These are phyloP conservation scores for Alsophila aescularia DNA, from an alignment of 2,888 invertebrate genomes.

Conservation along the genomic window DNA sequence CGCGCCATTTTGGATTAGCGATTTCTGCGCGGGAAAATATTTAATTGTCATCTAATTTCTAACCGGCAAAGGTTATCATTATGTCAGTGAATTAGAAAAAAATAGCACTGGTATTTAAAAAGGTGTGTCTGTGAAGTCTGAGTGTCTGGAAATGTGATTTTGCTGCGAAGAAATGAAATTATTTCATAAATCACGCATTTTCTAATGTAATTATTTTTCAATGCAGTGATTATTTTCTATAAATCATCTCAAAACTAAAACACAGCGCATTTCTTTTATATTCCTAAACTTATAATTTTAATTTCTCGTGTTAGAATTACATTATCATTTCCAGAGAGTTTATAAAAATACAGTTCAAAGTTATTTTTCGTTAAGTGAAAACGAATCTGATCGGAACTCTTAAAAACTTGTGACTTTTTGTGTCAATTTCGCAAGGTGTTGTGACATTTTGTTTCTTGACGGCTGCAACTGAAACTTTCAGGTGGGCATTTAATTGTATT, in stretches of 20 bases:
- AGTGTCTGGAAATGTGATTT: too few species aligned
- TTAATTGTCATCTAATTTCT: neutral
- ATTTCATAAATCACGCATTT: too few species aligned
- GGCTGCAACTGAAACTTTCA: constrained; percentile 3
- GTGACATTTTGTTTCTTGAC: constrained; percentile 14
- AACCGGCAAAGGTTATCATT: neutral
- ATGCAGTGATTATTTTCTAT: too few species aligned
- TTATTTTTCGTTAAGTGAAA: constrained; percentile 18
- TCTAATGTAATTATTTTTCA: too few species aligned
- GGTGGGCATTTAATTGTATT: constrained; percentile 1
- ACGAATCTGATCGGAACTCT: constrained; percentile 11
- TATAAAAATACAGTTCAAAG: neutral
- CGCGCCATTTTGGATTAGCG: constrained; percentile 33
- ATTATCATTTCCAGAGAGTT: neutral
- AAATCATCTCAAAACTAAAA: too few species aligned
- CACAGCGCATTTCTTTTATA: too few species aligned
- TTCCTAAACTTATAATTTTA: neutral
- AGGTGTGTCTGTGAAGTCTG: neutral
- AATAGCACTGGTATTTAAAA: neutral
- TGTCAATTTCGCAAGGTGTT: constrained; percentile 18
- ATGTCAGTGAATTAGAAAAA: neutral
- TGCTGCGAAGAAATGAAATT: too few species aligned
- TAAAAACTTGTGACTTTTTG: constrained; percentile 16
- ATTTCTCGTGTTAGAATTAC: neutral
- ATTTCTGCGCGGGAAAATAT: constrained; percentile 27